These are phyloP conservation scores for Acronicta aceris DNA, from an alignment of 2,888 invertebrate genomes.

Conservation along the genomic window DNA sequence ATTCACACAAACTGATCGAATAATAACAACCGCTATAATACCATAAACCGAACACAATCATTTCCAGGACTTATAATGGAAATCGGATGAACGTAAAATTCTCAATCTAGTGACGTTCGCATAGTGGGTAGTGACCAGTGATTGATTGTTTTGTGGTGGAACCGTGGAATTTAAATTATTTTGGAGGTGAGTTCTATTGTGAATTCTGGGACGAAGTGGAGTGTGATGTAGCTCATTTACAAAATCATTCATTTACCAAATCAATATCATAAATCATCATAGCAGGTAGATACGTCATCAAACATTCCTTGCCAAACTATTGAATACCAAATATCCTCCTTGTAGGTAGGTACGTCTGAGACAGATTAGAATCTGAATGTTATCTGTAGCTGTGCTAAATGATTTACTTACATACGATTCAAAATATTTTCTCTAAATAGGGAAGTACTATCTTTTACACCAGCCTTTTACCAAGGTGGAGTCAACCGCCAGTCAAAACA, in stretches of 20 bases:
- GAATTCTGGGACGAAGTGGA: constrained; percentile 56
- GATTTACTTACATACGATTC: not conserved
- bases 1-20: constrained; percentile 53
- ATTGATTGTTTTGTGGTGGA: constrained; percentile 51
- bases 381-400: not conserved
- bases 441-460: too few species aligned
- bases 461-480: too few species aligned
- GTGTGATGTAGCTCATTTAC: constrained; percentile 58
- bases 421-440: too few species aligned
- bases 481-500: too few species aligned
- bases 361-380: constrained; percentile 16
- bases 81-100: constrained; percentile 57
- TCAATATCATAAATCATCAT: constrained; percentile 29
- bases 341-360: not conserved
- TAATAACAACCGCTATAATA: constrained; percentile 63
- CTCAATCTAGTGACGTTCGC: constrained; percentile 43
- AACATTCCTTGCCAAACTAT: constrained; percentile 19
- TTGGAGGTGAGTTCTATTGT: constrained; percentile 69
- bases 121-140: constrained; percentile 46
- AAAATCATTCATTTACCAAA: constrained; percentile 56
- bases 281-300: constrained; percentile 9
- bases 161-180: constrained; percentile 55
- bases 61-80: constrained; percentile 60
- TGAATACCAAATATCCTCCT: not conserved
- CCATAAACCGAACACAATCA: constrained; percentile 60